Base-by-base conservation (phyloP, 1,140 invertebrate species). In the Elymnias hypermnestra region DNA sequence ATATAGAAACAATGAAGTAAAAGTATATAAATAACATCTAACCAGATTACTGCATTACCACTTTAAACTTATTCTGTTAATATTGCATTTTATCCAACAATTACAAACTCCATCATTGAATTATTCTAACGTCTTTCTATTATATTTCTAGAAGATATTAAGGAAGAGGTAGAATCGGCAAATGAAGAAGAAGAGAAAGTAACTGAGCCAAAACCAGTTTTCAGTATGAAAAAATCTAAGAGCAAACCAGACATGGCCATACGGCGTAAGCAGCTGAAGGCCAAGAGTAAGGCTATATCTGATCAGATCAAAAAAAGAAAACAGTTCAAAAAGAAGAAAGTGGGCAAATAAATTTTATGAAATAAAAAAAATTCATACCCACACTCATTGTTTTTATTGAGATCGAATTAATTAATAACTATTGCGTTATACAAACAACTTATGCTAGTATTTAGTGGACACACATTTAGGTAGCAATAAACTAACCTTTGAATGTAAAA, bases 221-320 rank as follows among this genome's bases (percentile, higher is more conserved):
- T 72, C 19, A 52, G 15, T 28, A 63, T 69, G 45, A 79, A 65
- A 40, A 63, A 72, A 46, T 33, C 63, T 13, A 79, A 68, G 47
- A 66, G 43, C 29, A 72, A 66, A 40, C 76, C 78, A 3, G 75
- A 85, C 13, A 73, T 72, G 56, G 67, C 77, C 2, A 87, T 87
- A 12, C 70, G 84, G 51, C 67, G 85, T 10, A 86, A 87, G 57
- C 85, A 87, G 47, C 69, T 87, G 0, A 86, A 83, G 50, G 79
- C 73, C 13, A 81, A 83, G 53, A 71, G 72, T 47, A 87, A 81
- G 43, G 59, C 66, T 12, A 77, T 78, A 45, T 83, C 81, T 19
- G 70, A 75, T 53, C 76, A 85, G 61, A 85, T 85, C 10, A 85
- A 85, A 21, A 86, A 84, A 41, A 77, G 78, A 8, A 87, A 75